Evolutionary conservation across 2,888 invertebrate species (phyloP).

Genomic region (Callyntrura guangdongensis): DNA sequence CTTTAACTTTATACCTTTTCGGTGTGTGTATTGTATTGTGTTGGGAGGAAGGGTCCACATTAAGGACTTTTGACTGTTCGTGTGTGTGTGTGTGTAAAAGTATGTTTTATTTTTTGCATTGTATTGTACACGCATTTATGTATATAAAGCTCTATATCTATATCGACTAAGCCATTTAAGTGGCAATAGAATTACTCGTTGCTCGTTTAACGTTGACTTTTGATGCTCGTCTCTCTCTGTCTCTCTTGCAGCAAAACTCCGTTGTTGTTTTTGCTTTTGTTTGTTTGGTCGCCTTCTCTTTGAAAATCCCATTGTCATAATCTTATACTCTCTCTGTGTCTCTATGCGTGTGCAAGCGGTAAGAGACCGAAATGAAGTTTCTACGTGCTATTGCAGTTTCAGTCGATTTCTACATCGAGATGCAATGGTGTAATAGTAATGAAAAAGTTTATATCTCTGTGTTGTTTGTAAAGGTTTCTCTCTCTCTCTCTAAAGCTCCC

Average conservation of each 20-base stretch:
- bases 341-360: not conserved
- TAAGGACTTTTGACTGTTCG: not conserved
- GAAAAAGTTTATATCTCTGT: constrained; percentile 23
- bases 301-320: constrained; percentile 47
- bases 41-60: constrained; percentile 8
- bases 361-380: not conserved
- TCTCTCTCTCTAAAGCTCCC: constrained; percentile 11
- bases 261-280: constrained; percentile 55
- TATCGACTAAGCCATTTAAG: constrained; percentile 16
- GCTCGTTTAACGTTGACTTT: constrained; percentile 47
- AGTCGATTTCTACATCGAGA: not conserved
- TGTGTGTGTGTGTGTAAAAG: constrained; percentile 6
- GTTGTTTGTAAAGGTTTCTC: not conserved
- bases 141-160: not conserved
- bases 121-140: not conserved
- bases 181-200: constrained; percentile 41
- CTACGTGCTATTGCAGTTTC: not conserved
- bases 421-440: constrained; percentile 11
- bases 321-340: not conserved
- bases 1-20: constrained; percentile 42
- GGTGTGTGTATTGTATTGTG: constrained; percentile 19
- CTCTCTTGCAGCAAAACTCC: not conserved
- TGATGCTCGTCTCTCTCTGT: not conserved
- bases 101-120: constrained; percentile 11
- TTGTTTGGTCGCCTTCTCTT: constrained; percentile 35